Evolutionary conservation across 2,888 invertebrate genomes (phyloP).

Genomic region (Sphaerophoria rueppellii): DNA sequence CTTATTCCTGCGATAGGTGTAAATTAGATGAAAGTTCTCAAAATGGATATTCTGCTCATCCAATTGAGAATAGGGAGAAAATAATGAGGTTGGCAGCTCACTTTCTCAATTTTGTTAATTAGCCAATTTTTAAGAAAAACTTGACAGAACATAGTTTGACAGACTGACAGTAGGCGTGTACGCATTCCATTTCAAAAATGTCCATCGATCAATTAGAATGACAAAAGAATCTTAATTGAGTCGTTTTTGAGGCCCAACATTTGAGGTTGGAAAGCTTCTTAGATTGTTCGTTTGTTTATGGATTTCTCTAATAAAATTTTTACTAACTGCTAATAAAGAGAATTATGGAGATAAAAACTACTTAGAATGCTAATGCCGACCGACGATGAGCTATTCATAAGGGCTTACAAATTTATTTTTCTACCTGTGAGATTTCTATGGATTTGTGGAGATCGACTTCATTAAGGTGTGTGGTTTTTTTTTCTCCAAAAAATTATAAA

Average conservation of each 20-base stretch:
- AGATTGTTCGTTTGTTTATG: neutral
- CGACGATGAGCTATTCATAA: conserved; percentile 42
- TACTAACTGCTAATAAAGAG: conserved; percentile 50
- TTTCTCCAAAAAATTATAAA: conserved; percentile 11
- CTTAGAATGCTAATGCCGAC: conserved; percentile 54
- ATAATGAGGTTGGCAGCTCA: conserved; percentile 36
- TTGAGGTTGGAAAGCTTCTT: neutral
- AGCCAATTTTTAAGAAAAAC: conserved; percentile 40
- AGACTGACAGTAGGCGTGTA: conserved; percentile 50
- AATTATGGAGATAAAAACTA: conserved; percentile 51
- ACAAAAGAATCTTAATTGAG: conserved; percentile 71
- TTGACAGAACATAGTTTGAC: conserved; percentile 45
- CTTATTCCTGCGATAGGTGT: conserved; percentile 38
- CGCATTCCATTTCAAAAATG: neutral
- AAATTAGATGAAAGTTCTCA: conserved; percentile 46
- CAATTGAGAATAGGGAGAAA: neutral
- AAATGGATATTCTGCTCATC: conserved; percentile 23
- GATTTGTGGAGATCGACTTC: neutral
- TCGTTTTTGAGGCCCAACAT: neutral
- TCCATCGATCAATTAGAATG: conserved; percentile 43
- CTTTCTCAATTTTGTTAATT: conserved; percentile 16
- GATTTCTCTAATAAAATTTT: conserved; percentile 6
- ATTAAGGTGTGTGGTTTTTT: conserved; percentile 9
- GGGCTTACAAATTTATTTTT: conserved; percentile 51
- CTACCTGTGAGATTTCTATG: conserved; percentile 1